These are phyloP conservation scores for Electrophaes corylata DNA, from an alignment of 2,888 invertebrate genomes.

Conservation along the genomic window DNA sequence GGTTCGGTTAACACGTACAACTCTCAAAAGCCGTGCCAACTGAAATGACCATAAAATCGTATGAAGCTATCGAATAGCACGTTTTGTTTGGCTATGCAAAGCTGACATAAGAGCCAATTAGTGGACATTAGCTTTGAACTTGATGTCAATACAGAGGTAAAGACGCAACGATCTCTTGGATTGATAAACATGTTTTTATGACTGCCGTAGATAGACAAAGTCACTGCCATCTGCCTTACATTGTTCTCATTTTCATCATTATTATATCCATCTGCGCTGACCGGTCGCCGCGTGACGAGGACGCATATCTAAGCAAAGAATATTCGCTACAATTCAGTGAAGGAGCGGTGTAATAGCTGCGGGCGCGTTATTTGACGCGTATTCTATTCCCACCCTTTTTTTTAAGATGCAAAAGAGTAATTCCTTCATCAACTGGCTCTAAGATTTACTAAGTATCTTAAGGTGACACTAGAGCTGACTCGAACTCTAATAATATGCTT, in stretches of 20 bases:
- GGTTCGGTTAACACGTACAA: neutral
- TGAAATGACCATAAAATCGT: neutral
- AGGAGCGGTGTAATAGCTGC: slow-evolving; percentile 8
- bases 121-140: neutral
- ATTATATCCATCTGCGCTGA: slow-evolving; percentile 19
- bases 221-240: slow-evolving; percentile 16
- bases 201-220: slow-evolving; percentile 11
- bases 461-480: no score
- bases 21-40: neutral
- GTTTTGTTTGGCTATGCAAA: neutral
- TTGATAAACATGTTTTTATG: slow-evolving; percentile 12
- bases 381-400: slow-evolving; percentile 6
- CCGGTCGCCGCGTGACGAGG: slow-evolving; percentile 5
- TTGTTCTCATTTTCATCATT: slow-evolving; percentile 20
- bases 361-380: slow-evolving; percentile 1
- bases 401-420: neutral
- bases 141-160: slow-evolving; percentile 6
- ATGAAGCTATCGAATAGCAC: neutral
- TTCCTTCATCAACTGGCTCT: no score
- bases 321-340: slow-evolving; percentile 14
- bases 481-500: no score
- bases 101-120: neutral
- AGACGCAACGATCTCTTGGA: slow-evolving; percentile 5
- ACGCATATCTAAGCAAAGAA: slow-evolving; percentile 3
- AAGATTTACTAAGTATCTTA: no score